Evolutionary conservation across 2,888 invertebrate genomes (phyloP), one percentile per base, ranked within the genome.

Genomic region (Melieria omissa): DNA sequence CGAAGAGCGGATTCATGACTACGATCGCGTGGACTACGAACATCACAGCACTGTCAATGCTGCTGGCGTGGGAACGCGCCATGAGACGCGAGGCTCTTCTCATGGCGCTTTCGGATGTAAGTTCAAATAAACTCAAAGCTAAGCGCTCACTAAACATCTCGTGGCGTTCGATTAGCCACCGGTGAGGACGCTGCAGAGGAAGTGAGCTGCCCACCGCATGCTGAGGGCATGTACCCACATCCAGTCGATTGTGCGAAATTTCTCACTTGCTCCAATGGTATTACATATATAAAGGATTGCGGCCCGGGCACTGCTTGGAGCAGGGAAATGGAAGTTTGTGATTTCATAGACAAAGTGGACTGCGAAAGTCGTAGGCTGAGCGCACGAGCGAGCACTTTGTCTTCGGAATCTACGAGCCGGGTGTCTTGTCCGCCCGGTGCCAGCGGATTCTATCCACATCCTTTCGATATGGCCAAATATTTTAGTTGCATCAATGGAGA

Each of bases 281-380:
- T 82, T 41, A 88, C 89, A 2, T 86, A 87, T 74, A 80, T 90
- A 5, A 89, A 89, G 85, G 86, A 88, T 67, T 92, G 92, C 81
- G 90, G 88, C 4, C 89, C 89, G 7, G 91, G 90, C 10, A 91
- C 91, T 0, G 87, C 89, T 4, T 92, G 91, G 79, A 90, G 89
- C 81, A 88, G 89, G 0, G 77, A 76, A 3, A 78, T 87, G 52
- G 85, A 86, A 52, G 86, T 88, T 9, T 92, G 92, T 79, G 91
- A 91, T 83, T 89, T 87, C 83, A 89, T 90, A 0, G 81, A 86
- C 65, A 90, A 90, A 72, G 90, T 90, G 0, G 80, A 88, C 61
- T 90, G 90, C 70, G 16, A 41, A 16, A 58, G 10, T 4, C 44
- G 0, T 49, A 42, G 5, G 29, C 29, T 29, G 29, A 29, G 29